A percentile compares a stretch with the other conserved stretches of the same genome.
Evolutionary conservation across 2,888 invertebrate genomes (phyloP).

Genomic region (Aleiodes alternator): DNA sequence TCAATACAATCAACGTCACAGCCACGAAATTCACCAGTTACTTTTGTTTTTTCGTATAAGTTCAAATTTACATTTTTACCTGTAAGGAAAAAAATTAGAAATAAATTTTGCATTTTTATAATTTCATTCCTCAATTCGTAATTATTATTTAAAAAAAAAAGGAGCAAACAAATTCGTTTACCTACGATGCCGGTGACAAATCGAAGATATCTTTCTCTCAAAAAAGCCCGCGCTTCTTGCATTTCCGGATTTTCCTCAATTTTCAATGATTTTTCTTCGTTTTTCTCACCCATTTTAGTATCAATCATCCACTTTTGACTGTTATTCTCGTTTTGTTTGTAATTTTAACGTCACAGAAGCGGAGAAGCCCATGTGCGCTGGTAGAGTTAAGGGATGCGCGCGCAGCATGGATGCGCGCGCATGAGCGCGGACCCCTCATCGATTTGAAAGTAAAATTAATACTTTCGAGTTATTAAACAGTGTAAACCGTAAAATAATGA

Average conservation of each 20-base stretch:
- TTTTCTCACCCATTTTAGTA: constrained; percentile 21
- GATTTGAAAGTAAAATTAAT: background rate
- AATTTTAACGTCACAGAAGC: no score
- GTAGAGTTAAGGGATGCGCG: background rate
- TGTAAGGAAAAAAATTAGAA: constrained; percentile 49
- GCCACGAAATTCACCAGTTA: constrained; percentile 74
- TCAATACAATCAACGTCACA: constrained; percentile 73
- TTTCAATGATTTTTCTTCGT: constrained; percentile 54
- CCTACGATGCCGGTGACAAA: constrained; percentile 73
- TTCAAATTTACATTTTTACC: constrained; percentile 72
- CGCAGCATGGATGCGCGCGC: background rate
- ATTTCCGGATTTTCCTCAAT: constrained; percentile 60
- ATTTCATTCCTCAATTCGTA: no score
- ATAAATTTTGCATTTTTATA: no score
- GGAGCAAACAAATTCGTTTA: constrained; percentile 55
- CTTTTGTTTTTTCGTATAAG: constrained; percentile 72
- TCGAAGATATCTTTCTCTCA: constrained; percentile 75
- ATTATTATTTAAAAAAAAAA: no score
- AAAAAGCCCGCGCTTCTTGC: constrained; percentile 73
- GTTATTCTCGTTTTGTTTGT: background rate
- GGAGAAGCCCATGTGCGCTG: no score
- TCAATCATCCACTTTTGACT: background rate
- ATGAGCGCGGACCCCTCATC: background rate
- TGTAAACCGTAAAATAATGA: background rate
- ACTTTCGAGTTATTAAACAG: background rate